Base-by-base conservation (phyloP, 1,140 invertebrate species). In the Spodoptera frugiperda region DNA sequence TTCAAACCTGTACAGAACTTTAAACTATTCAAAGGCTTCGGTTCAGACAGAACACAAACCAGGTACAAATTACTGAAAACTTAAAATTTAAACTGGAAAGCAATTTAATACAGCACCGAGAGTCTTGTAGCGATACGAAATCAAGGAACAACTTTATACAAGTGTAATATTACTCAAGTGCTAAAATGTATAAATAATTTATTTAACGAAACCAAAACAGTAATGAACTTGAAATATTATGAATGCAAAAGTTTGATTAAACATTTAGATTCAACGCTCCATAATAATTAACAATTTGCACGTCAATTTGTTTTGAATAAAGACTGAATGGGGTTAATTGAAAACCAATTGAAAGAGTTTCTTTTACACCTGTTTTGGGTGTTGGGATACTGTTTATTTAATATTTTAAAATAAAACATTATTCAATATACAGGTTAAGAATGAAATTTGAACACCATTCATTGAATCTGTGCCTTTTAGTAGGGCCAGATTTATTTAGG, bases 141-240 rank as follows among this genome's bases (percentile, higher is more conserved):
- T 15, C 12, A 11, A 21, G 57, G 44, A 15, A n/a, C 15, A 46
- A 65, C 6, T 59, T 59, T n/a, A 14, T 46, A n/a, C 30, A 46
- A 11, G n/a, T n/a, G n/a, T n/a, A n/a, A 65, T 21, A 63, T 44
- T 46, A 59, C 5, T 33, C 12, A 33, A 33, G 55, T 33, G n/a
- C n/a, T 65, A 39, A 67, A 67, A 67, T 67, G 46, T 51, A 67
- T 67, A 67, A 49, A 67, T 49, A 48, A 67, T 67, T 51, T 21
- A 46, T 65, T 65, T 44, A 2, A n/a, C 46, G 21, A 51, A 19
- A 30, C 63, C 44, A 67, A 67, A 67, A 51, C 48, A 67, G 11
- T 49, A 67, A 67, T 67, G 63, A 67, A 51, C 63, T 67, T 67
- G 46, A 67, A 67, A 49, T 39, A 39, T 53, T 67, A 49, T 67